These are phyloP conservation scores for Ridgeia piscesae DNA, from an alignment of 1,140 invertebrate species.

Conservation along the genomic window DNA sequence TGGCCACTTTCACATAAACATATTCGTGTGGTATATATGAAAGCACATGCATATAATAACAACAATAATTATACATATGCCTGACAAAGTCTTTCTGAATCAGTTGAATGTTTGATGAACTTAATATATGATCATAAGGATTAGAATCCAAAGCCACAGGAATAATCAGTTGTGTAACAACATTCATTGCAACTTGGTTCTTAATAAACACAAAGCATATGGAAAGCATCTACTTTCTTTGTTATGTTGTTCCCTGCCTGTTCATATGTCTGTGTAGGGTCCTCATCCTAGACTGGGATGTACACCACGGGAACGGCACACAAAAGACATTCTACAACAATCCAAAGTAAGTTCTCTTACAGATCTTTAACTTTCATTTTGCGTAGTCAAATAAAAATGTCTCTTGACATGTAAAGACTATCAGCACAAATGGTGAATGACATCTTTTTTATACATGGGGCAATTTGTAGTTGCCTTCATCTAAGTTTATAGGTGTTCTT, in stretches of 20 bases:
- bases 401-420: background rate
- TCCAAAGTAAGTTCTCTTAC: conserved; percentile 56
- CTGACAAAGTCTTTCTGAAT: too few species aligned
- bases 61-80: background rate
- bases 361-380: background rate
- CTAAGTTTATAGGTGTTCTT: too few species aligned
- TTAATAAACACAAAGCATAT: conserved; percentile 79
- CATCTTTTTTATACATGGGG: too few species aligned
- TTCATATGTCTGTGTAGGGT: conserved; percentile 60
- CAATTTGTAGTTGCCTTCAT: too few species aligned
- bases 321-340: conserved; percentile 95
- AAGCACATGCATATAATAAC: background rate
- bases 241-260: background rate
- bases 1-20: background rate
- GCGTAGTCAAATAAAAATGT: background rate
- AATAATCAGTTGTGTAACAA: too few species aligned
- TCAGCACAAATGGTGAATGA: too few species aligned
- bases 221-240: conserved; percentile 39
- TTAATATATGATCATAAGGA: too few species aligned
- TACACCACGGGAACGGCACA: conserved; percentile 99
- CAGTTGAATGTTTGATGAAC: too few species aligned
- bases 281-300: conserved; percentile 98
- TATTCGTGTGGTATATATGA: background rate
- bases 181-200: conserved; percentile 71
- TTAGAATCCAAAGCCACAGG: too few species aligned